Percentiles rank a stretch among this genome's conserved stretches.
phyloP scores from a whole-genome alignment of 1,140 invertebrate genomes.

The Zaprionus nigranus region DNA sequence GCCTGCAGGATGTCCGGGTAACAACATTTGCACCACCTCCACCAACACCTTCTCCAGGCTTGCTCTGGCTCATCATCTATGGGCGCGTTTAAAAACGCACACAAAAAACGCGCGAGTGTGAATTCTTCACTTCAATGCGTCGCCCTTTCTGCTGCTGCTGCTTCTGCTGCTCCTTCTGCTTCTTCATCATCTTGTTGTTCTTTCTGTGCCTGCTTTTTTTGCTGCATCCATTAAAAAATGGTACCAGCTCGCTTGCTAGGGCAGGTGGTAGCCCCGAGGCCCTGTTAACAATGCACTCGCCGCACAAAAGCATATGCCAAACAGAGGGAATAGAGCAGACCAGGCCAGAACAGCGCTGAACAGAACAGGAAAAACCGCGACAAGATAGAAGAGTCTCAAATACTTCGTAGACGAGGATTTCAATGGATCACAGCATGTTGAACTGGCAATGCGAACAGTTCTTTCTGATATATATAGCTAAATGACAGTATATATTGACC shows the following conservation, averaged over 20 bases:
- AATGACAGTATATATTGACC: too few species aligned
- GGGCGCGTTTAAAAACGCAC: constrained; percentile 61
- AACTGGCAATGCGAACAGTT: background rate
- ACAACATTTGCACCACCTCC: constrained; percentile 57
- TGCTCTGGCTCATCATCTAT: background rate
- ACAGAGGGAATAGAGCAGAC: constrained; percentile 2
- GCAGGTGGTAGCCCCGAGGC: constrained; percentile 65
- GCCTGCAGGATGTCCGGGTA: constrained; percentile 65
- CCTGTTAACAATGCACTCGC: constrained; percentile 70
- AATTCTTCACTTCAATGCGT: constrained; percentile 84
- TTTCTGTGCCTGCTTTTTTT: constrained; percentile 1
- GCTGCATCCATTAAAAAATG: constrained; percentile 81
- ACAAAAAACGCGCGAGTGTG: constrained; percentile 71
- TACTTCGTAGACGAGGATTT: background rate
- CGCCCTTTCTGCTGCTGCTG: constrained; percentile 37
- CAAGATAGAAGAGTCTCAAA: background rate
- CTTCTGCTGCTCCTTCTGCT: background rate
- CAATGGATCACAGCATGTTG: background rate
- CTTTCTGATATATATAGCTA: background rate
- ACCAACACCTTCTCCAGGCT: background rate
- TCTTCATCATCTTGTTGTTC: background rate
- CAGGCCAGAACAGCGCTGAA: background rate
- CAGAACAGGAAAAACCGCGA: constrained; percentile 26
- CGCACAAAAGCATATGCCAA: constrained; percentile 71
- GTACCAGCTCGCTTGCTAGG: constrained; percentile 64